A percentile compares a stretch with the other conserved stretches of the same genome.
These are phyloP conservation scores for Cryptotis parvus DNA, from an alignment of 2,113 vertebrate genomes.

Conservation along the genomic window DNA sequence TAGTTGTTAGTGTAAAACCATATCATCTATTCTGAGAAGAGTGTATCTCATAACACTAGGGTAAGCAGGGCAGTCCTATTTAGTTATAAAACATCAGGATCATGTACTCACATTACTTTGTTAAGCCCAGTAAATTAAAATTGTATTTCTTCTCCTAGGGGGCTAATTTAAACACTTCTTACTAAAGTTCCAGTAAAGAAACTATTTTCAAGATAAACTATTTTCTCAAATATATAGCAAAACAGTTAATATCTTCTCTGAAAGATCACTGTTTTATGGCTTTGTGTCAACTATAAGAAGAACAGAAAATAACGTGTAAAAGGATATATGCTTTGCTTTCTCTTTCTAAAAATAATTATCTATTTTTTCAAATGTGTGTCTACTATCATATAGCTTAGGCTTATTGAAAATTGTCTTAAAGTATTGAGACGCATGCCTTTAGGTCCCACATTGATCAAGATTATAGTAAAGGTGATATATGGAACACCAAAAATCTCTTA, in stretches of 20 bases:
- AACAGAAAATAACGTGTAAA: not conserved
- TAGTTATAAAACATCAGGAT: not conserved
- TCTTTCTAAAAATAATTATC: not conserved
- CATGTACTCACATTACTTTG: not conserved
- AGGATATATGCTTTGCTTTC: not conserved
- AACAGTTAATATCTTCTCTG: not conserved
- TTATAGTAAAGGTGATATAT: not conserved
- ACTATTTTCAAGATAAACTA: not conserved
- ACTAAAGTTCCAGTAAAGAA: not conserved
- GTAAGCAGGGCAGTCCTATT: not conserved
- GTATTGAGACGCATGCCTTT: not conserved
- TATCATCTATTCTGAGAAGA: not conserved
- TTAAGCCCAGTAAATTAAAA: constrained; percentile 37
- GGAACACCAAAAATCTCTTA: not conserved
- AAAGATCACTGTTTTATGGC: not conserved
- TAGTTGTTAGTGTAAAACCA: not conserved
- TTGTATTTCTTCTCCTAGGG: not conserved
- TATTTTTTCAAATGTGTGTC: not conserved
- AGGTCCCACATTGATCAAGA: not conserved
- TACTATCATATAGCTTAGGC: not conserved
- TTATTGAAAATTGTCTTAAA: not conserved
- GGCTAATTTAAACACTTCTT: not conserved
- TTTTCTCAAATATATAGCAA: not conserved
- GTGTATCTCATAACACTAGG: not conserved
- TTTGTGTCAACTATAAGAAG: not conserved